Evolutionary conservation across 2,113 vertebrate genomes (phyloP).

Genomic region (Platycercus adscitus): DNA sequence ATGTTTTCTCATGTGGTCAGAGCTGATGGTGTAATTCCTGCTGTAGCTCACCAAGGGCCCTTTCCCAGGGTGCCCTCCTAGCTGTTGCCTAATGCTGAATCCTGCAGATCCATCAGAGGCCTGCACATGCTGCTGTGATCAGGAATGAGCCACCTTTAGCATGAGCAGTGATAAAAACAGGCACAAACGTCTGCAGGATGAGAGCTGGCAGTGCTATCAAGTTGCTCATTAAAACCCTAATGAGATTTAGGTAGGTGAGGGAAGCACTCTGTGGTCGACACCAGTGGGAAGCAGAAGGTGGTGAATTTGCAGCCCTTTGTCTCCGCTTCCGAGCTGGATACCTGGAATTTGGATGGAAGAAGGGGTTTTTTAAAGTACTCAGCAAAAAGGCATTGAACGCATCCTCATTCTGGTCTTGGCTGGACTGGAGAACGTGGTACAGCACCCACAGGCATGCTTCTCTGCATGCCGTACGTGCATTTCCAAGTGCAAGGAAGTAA

Average conservation of each 20-base stretch:
- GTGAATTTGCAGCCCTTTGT: rapidly evolving
- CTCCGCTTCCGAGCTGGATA: neutral
- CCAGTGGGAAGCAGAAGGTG: neutral
- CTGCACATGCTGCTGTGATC: rapidly evolving
- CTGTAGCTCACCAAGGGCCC: neutral
- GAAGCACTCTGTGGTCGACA: neutral
- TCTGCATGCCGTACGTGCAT: conserved; percentile 66
- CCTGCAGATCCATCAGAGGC: neutral
- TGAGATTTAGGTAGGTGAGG: neutral
- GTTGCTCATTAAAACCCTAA: rapidly evolving
- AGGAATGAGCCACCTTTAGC: neutral
- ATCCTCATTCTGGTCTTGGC: neutral
- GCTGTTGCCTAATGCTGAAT: neutral
- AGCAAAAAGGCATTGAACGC: neutral
- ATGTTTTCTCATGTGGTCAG: rapidly evolving
- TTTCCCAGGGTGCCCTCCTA: rapidly evolving
- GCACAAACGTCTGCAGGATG: rapidly evolving
- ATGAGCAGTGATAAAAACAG: rapidly evolving
- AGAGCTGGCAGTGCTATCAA: no score
- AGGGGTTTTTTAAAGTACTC: neutral
- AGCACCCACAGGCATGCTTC: conserved; percentile 11
- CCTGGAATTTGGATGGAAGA: neutral
- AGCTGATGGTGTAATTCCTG: neutral
- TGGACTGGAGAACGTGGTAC: neutral
- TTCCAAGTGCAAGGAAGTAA: conserved; percentile 60